A percentile compares a stretch with the other conserved stretches of the same genome.
These are phyloP conservation scores for Zaprionus lachaisei DNA, from an alignment of 1,140 invertebrate genomes.

Conservation along the genomic window DNA sequence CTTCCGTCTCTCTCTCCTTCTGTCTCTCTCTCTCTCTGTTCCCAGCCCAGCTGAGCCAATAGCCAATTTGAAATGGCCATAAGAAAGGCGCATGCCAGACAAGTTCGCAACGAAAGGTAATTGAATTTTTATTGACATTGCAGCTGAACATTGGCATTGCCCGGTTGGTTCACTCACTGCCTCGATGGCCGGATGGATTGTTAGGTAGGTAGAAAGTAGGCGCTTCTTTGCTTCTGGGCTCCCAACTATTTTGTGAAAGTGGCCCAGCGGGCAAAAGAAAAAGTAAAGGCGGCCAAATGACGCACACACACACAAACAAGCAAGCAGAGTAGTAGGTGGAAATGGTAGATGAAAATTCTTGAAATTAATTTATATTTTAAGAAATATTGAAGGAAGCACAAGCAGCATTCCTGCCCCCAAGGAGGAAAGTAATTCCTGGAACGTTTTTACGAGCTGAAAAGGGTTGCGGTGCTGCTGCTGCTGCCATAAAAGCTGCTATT, in stretches of 20 bases:
- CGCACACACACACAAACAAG: constrained; percentile 9
- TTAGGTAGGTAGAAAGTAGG: background rate
- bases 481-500: constrained; percentile 3
- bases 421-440: background rate
- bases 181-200: background rate
- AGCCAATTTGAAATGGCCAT: constrained; percentile 68
- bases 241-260: constrained; percentile 25
- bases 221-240: constrained; percentile 7
- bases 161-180: background rate
- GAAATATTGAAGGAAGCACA: constrained; percentile 26
- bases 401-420: background rate
- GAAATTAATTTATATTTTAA: constrained; percentile 65
- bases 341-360: constrained; percentile 44
- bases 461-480: background rate
- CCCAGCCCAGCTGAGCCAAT: constrained; percentile 25
- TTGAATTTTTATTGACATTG: constrained; percentile 82
- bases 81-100: constrained; percentile 54
- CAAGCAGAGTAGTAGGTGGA: constrained; percentile 5
- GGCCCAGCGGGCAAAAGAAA: constrained; percentile 6
- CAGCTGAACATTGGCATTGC: constrained; percentile 30
- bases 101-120: constrained; percentile 65
- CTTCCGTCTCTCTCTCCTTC: background rate
- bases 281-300: constrained; percentile 27
- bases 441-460: constrained; percentile 9
- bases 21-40: background rate